A percentile compares a stretch with the other conserved stretches of the same genome.
Evolutionary conservation across 2,113 vertebrate species (phyloP).

Genomic region (Notothenia rossii): DNA sequence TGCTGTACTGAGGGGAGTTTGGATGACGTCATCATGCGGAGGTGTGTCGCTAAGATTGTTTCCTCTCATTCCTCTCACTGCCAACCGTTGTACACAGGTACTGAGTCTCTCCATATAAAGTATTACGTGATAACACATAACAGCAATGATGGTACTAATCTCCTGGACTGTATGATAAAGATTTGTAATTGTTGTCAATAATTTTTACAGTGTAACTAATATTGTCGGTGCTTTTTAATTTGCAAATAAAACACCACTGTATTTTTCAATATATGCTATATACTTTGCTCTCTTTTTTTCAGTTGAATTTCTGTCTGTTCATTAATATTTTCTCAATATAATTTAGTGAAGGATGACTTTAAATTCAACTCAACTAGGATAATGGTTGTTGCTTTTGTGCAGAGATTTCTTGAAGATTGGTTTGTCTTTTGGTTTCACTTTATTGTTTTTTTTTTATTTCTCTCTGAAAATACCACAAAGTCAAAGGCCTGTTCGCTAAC

Average conservation of each 20-base stretch:
- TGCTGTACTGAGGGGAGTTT: conserved; percentile 66
- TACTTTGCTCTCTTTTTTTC: conserved; percentile 9
- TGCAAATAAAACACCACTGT: conserved; percentile 88
- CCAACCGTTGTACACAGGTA: conserved; percentile 80
- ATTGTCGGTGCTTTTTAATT: conserved; percentile 87
- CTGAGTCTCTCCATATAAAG: conserved; percentile 80
- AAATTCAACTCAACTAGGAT: background rate
- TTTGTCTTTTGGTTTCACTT: too few relatives aligned
- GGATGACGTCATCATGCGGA: conserved; percentile 51
- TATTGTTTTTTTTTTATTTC: background rate
- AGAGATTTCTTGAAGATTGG: conserved; percentile 15
- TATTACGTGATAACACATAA: conserved; percentile 82
- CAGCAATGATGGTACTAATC: conserved; percentile 85
- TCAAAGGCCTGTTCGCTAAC: background rate
- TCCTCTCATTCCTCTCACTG: conserved; percentile 80
- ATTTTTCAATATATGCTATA: conserved; percentile 77
- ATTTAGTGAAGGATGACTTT: too few relatives aligned
- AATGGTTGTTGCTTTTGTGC: background rate
- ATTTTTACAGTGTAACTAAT: conserved; percentile 88
- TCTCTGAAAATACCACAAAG: background rate
- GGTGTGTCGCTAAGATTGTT: conserved; percentile 59
- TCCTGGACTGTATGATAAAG: conserved; percentile 86
- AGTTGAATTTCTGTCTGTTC: background rate
- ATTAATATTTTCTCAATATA: too few relatives aligned
- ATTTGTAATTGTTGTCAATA: conserved; percentile 88